phyloP scores from a whole-genome alignment of 2,888 invertebrate species.

The Subacronicta megacephala region DNA sequence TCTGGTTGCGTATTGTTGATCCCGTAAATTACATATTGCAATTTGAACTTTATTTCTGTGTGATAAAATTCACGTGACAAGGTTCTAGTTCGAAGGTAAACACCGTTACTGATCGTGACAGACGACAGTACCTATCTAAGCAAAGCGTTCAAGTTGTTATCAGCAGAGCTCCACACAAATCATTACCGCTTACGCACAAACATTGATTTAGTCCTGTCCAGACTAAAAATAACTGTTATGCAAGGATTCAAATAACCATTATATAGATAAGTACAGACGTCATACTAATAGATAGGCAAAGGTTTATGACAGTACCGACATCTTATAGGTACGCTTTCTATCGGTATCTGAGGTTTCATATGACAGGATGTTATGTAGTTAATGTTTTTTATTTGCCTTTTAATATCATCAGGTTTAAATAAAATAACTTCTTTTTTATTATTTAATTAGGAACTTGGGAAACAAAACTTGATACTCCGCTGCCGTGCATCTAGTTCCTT shows the following conservation, averaged over 20 bases:
- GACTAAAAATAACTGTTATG: slow-evolving; percentile 45
- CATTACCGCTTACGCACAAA: slow-evolving; percentile 38
- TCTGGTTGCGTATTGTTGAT: slow-evolving; percentile 21
- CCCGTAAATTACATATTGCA: background rate
- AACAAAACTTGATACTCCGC: background rate
- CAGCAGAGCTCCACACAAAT: slow-evolving; percentile 33
- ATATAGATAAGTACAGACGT: slow-evolving; percentile 3
- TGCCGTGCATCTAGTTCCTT: background rate
- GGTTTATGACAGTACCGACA: background rate
- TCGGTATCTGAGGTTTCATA: background rate
- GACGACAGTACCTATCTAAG: slow-evolving; percentile 44
- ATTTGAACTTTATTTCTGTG: background rate
- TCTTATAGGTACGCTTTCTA: background rate
- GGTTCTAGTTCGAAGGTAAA: slow-evolving; percentile 21
- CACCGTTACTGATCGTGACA: slow-evolving; percentile 26
- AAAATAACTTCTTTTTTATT: too few species aligned
- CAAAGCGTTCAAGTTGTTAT: slow-evolving; percentile 53
- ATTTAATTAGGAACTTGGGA: background rate
- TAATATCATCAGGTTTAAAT: too few species aligned
- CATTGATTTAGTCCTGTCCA: slow-evolving; percentile 29
- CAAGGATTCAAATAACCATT: slow-evolving; percentile 18
- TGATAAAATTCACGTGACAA: background rate
- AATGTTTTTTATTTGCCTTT: too few species aligned
- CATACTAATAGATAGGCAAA: background rate
- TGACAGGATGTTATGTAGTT: too few species aligned